phyloP scores from a whole-genome alignment of 2,888 invertebrate species.

The Rhingia campestris region DNA sequence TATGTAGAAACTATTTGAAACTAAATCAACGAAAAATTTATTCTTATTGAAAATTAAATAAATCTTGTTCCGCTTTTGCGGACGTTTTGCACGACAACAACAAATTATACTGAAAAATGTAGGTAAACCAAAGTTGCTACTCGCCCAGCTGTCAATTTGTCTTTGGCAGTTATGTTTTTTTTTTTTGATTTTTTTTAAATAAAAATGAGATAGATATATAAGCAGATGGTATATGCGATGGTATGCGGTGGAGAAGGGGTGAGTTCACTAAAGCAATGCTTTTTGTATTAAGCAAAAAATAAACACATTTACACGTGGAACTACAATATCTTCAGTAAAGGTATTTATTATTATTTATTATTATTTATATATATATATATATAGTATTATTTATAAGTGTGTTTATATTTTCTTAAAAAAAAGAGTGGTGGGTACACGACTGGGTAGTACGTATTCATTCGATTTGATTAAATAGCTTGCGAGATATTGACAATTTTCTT shows the following conservation, averaged over 20 bases:
- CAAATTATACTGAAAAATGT: constrained; percentile 53
- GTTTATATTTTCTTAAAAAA: too few relatives aligned
- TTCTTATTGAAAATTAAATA: constrained; percentile 4
- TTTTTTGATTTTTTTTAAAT: constrained; percentile 28
- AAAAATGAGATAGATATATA: not conserved
- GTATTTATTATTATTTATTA: too few relatives aligned
- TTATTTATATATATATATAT: too few relatives aligned
- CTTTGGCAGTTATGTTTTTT: constrained; percentile 45
- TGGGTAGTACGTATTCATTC: too few relatives aligned
- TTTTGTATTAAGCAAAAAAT: not conserved
- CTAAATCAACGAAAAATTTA: constrained; percentile 20
- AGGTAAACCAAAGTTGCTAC: constrained; percentile 3
- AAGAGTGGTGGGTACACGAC: too few relatives aligned
- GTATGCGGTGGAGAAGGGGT: not conserved
- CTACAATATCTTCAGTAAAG: too few relatives aligned
- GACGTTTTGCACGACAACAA: constrained; percentile 54
- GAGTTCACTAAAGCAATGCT: not conserved
- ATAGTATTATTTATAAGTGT: too few relatives aligned
- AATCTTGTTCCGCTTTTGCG: constrained; percentile 17
- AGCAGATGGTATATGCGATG: not conserved
- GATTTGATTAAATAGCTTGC: too few relatives aligned
- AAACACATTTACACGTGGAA: too few relatives aligned
- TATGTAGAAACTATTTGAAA: constrained; percentile 3
- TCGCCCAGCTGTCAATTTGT: constrained; percentile 54
- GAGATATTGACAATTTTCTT: too few relatives aligned